Evolutionary conservation across 2,113 vertebrate genomes (phyloP).

Genomic region (Phylloscopus whistleri): DNA sequence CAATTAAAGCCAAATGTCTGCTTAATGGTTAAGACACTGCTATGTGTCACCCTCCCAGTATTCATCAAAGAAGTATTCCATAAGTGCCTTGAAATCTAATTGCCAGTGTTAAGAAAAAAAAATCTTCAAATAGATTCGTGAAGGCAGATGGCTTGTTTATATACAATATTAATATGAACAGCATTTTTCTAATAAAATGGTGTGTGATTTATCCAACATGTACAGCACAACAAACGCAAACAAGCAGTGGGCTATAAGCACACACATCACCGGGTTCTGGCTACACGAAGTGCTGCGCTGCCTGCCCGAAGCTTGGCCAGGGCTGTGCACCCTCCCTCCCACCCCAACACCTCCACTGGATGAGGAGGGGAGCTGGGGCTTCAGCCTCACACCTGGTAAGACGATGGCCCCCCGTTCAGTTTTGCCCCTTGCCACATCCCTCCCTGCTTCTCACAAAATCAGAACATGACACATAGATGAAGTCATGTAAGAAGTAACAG

Average conservation of each 20-base stretch:
- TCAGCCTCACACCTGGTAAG: background rate
- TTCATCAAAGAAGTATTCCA: background rate
- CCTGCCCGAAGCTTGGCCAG: background rate
- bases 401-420: accelerated
- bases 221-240: constrained; percentile 21
- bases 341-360: background rate
- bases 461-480: background rate
- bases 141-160: constrained; percentile 35
- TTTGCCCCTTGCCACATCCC: background rate
- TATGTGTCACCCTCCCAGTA: background rate
- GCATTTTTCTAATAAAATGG: constrained; percentile 20
- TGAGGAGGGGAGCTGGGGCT: background rate
- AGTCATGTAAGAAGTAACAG: background rate
- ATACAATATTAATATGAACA: constrained; percentile 13
- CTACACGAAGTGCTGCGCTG: background rate
- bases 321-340: background rate
- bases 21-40: background rate
- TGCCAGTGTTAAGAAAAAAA: background rate
- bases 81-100: constrained; percentile 11
- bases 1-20: constrained; percentile 48
- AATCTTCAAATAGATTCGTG: constrained; percentile 1
- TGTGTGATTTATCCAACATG: constrained; percentile 17
- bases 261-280: background rate
- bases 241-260: background rate
- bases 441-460: background rate